Base-by-base conservation (phyloP, 2,888 invertebrate genomes). In the Lycaena phlaeas region DNA sequence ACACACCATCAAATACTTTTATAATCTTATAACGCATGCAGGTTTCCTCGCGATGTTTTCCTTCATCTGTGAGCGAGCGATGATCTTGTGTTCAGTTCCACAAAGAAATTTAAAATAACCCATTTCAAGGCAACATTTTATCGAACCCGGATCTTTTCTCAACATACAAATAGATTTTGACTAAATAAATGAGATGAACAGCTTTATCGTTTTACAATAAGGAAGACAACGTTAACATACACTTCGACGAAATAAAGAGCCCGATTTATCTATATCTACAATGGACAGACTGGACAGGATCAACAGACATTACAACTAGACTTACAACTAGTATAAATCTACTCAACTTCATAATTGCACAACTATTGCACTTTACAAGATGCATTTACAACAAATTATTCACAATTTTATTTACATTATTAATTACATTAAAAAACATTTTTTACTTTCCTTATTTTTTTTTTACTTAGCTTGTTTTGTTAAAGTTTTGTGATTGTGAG, bases 301-400 rank as follows among this genome's bases (percentile, higher is more conserved):
- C 63, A 78, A 78, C 78, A 77, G 64, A 70, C 61, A 64, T n/a
- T 52, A 49, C 48, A 57, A 64, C 68, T 73, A 66, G 6, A 27
- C 30, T 55, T 42, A 61, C 72, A 72, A 48, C 53, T 61, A 56
- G 65, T 79, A 76, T 79, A 78, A 64, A 77, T 68, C 79, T 84
- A 84, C 75, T 75, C 75, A 79, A 79, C 79, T 70, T 68, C 59
- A 68, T 76, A 75, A 77, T 77, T 78, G 75, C 81, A 79, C 79
- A 68, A 73, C 79, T 79, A 79, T 76, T 77, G 77, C 79, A 78
- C 79, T 81, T 81, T 78, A 79, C 75, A 81, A 77, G 75, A 76
- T 74, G 76, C 78, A 77, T 77, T 77, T 82, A 84, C 79, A 84
- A 82, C 77, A 78, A 77, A 63, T 63, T 76, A 79, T 82, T 78